Percentiles rank a stretch among this genome's conserved stretches.
These are phyloP conservation scores for Gisinianus flammeolus DNA, from an alignment of 2,888 invertebrate genomes.

Conservation along the genomic window DNA sequence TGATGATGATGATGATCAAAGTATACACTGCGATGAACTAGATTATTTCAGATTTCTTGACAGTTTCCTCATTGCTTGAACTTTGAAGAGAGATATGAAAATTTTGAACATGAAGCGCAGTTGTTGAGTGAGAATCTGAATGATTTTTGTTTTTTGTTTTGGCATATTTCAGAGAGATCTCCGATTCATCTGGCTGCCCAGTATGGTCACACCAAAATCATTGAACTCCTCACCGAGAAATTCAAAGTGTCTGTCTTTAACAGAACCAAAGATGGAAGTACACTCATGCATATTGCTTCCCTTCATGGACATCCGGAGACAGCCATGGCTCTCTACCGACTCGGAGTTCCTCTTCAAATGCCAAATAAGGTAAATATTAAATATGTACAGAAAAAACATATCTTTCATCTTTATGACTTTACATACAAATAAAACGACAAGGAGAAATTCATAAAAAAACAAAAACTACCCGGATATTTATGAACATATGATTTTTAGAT, in stretches of 20 bases:
- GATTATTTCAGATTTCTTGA: no score
- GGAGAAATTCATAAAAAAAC: no score
- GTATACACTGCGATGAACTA: no score
- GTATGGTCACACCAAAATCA: slow-evolving; percentile 92
- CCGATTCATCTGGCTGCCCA: slow-evolving; percentile 98
- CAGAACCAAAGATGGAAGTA: slow-evolving; percentile 96
- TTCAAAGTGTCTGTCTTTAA: slow-evolving; percentile 97
- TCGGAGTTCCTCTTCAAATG: slow-evolving; percentile 99
- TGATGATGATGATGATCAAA: no score
- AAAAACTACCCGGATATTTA: no score
- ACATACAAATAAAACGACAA: no score
- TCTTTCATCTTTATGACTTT: no score
- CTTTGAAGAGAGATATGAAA: neutral
- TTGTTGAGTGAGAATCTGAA: slow-evolving; percentile 1
- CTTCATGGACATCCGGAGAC: slow-evolving; percentile 97
- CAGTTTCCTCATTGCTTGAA: no score
- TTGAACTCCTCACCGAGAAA: slow-evolving; percentile 95
- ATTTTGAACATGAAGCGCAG: no score
- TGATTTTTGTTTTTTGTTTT: neutral
- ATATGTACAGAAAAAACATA: no score
- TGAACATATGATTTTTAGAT: no score
- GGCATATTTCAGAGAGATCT: slow-evolving; percentile 76
- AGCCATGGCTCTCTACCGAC: slow-evolving; percentile 96
- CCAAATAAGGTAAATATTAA: slow-evolving; percentile 92
- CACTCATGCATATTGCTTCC: slow-evolving; percentile 98